phyloP scores from a whole-genome alignment of 2,888 invertebrate species.

The Apeira syringaria region DNA sequence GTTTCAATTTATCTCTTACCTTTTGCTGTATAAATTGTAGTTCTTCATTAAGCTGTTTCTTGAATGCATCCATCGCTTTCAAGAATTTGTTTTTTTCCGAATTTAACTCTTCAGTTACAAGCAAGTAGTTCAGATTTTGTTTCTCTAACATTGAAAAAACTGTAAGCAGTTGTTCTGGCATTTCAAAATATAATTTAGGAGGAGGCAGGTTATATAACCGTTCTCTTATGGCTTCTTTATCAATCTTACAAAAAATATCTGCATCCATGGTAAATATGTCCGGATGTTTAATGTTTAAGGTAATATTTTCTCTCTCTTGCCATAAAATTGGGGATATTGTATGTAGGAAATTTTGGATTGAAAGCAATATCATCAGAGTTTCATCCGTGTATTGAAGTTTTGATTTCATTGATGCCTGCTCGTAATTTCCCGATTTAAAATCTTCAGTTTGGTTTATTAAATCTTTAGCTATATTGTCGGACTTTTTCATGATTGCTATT shows the following conservation, averaged over 20 bases:
- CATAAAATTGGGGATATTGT: constrained; percentile 70
- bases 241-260: constrained; percentile 57
- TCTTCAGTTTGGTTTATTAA: constrained; percentile 65
- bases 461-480: constrained; percentile 66
- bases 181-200: constrained; percentile 65
- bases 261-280: constrained; percentile 59
- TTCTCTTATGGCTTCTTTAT: constrained; percentile 45
- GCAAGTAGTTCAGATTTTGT: constrained; percentile 73
- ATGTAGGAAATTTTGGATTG: constrained; percentile 71
- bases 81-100: constrained; percentile 67
- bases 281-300: constrained; percentile 46
- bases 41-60: constrained; percentile 52
- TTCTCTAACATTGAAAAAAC: constrained; percentile 66
- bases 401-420: constrained; percentile 67
- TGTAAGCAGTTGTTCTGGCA: constrained; percentile 57
- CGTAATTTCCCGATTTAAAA: constrained; percentile 64
- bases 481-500: constrained; percentile 71
- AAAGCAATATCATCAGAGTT: constrained; percentile 64
- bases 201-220: constrained; percentile 52
- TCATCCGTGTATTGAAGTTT: constrained; percentile 74
- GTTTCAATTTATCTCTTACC: constrained; percentile 42
- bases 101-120: constrained; percentile 69
- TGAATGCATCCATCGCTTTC: constrained; percentile 54
- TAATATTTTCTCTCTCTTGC: constrained; percentile 59
- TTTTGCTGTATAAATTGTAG: constrained; percentile 61